A percentile compares a stretch with the other conserved stretches of the same genome.
phyloP scores from a whole-genome alignment of 1,140 invertebrate genomes.

The Zophobas atratus region DNA sequence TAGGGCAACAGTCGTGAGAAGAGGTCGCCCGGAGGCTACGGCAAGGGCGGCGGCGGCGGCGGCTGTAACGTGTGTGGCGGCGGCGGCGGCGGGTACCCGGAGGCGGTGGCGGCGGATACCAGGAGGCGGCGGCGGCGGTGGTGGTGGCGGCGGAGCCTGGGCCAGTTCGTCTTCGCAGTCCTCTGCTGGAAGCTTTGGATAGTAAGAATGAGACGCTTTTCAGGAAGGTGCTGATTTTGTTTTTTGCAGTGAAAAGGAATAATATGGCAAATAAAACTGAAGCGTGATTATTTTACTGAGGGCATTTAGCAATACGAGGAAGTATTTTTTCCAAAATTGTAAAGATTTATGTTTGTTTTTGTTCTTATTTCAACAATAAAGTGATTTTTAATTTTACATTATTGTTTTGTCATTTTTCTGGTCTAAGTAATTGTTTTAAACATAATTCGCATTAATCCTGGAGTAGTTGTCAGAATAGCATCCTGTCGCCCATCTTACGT shows the following conservation, averaged over 20 bases:
- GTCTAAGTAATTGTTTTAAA: neutral
- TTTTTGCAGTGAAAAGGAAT: conserved; percentile 5
- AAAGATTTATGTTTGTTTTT: conserved; percentile 15
- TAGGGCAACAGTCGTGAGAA: conserved; percentile 4
- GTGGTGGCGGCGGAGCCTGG: neutral
- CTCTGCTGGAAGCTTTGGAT: conserved; percentile 14
- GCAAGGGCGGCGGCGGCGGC: conserved; percentile 4
- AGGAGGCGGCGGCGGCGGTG: neutral
- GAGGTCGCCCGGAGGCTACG: conserved; percentile 8
- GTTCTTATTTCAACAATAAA: too few species aligned
- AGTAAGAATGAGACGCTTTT: neutral
- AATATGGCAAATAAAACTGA: conserved; percentile 16
- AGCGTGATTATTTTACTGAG: neutral
- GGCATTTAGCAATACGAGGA: too few species aligned
- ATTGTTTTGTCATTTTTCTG: too few species aligned
- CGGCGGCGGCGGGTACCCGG: conserved; percentile 2
- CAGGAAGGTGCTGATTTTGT: neutral
- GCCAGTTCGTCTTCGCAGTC: neutral
- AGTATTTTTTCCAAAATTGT: too few species aligned
- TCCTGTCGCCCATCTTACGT: conserved; percentile 3
- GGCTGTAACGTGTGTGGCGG: conserved; percentile 3
- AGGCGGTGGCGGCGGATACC: conserved; percentile 4
- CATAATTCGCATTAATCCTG: neutral
- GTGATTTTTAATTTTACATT: too few species aligned
- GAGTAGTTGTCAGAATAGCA: neutral